Conservation (phyloP, 2,797 vertebrate species). For the Melanitta fusca region DNA sequence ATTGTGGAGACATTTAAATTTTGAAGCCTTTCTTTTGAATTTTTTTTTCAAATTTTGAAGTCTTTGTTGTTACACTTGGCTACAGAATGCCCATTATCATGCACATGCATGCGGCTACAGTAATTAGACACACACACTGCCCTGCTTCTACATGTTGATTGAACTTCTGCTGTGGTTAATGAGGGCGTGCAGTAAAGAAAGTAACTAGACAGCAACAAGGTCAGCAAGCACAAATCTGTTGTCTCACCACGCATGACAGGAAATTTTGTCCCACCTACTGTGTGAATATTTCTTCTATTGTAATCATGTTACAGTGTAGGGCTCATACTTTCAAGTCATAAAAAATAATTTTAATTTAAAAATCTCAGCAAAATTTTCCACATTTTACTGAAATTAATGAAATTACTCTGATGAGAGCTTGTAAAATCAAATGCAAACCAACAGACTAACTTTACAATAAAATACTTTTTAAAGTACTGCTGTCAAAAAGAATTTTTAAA, state of each 20-base stretch:
- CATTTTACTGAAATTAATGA: background rate
- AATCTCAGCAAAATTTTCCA: background rate
- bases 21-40: background rate
- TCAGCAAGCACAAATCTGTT: background rate
- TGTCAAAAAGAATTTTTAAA: background rate
- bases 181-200: background rate
- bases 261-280: background rate
- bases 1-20: background rate
- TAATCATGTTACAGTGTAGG: background rate
- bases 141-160: background rate
- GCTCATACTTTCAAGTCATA: background rate
- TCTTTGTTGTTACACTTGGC: background rate
- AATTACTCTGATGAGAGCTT: background rate
- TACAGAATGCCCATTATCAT: background rate
- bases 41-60: background rate
- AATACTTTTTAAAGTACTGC: background rate
- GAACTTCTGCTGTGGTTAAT: background rate
- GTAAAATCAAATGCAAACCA: background rate
- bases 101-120: background rate
- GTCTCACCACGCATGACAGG: accelerated
- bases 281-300: background rate
- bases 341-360: background rate
- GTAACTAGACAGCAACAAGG: background rate
- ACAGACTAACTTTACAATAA: background rate
- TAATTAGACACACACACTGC: background rate